Conservation (phyloP, 2,797 vertebrate species). For the Platalea minor region DNA sequence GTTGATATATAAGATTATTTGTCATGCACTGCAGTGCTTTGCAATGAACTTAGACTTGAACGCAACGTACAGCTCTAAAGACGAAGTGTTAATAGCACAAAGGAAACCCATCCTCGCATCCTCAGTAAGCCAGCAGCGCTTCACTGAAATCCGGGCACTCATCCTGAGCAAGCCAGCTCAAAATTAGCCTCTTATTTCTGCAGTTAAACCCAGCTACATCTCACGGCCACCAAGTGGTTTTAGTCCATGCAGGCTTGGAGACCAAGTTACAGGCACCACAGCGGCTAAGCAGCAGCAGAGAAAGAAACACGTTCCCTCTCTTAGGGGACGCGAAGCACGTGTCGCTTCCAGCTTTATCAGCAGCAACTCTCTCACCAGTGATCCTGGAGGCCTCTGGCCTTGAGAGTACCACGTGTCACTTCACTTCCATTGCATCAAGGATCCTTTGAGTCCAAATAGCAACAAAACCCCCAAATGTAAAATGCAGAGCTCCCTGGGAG, state of each 20-base stretch:
- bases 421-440: background rate
- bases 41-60: background rate
- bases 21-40: background rate
- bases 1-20: background rate
- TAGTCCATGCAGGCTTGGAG: background rate
- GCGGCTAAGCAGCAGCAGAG: background rate
- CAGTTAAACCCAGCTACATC: background rate
- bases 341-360: background rate
- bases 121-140: background rate
- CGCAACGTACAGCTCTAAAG: rapidly evolving
- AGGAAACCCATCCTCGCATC: background rate
- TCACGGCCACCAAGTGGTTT: rapidly evolving
- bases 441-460: background rate
- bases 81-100: background rate
- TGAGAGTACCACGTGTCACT: too few relatives aligned
- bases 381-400: background rate
- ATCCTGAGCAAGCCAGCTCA: background rate
- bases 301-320: too few relatives aligned
- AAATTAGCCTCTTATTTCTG: background rate
- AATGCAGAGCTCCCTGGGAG: background rate
- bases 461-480: background rate
- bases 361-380: background rate
- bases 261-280: background rate
- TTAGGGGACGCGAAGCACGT: rapidly evolving
- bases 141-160: background rate